Conservation (phyloP, 1,140 invertebrate species). For the Drosophila mojavensis region DNA sequence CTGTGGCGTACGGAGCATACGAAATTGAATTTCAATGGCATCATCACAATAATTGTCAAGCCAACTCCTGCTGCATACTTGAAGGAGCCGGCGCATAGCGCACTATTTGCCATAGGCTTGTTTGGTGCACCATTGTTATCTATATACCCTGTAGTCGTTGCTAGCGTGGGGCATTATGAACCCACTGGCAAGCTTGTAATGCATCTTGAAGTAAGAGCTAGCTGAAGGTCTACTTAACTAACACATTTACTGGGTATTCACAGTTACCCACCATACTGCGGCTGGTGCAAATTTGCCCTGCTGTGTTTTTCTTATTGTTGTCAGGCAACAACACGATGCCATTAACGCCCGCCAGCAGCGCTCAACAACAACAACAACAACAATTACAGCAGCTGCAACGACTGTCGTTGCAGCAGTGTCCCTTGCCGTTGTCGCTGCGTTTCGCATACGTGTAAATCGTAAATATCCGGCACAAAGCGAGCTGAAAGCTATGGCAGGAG, state of each 20-base stretch:
- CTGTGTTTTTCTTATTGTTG: constrained; percentile 44
- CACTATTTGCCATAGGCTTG: constrained; percentile 28
- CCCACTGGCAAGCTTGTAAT: neutral
- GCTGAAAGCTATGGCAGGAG: constrained; percentile 41
- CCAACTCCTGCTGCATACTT: constrained; percentile 49
- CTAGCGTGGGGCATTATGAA: neutral
- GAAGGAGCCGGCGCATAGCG: constrained; percentile 31
- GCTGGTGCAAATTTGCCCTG: neutral
- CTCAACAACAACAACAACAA: constrained; percentile 12
- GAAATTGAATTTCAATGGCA: constrained; percentile 53
- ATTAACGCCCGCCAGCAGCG: constrained; percentile 51
- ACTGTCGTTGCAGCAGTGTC: constrained; percentile 6
- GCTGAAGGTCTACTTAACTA: neutral
- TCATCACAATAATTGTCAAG: constrained; percentile 54
- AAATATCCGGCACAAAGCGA: constrained; percentile 76
- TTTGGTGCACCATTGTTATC: constrained; percentile 26
- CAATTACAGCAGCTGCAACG: neutral
- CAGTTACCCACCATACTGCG: neutral
- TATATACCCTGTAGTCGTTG: neutral
- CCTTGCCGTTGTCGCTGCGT: constrained; percentile 56
- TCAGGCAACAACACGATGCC: constrained; percentile 56
- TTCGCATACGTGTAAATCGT: constrained; percentile 80
- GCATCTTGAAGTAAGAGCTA: too few species aligned
- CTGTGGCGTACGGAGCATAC: constrained; percentile 24
- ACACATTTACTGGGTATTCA: constrained; percentile 11